Evolutionary conservation across 2,888 invertebrate species (phyloP), one percentile per base, ranked within the genome.

Genomic region (Taenaris catops): DNA sequence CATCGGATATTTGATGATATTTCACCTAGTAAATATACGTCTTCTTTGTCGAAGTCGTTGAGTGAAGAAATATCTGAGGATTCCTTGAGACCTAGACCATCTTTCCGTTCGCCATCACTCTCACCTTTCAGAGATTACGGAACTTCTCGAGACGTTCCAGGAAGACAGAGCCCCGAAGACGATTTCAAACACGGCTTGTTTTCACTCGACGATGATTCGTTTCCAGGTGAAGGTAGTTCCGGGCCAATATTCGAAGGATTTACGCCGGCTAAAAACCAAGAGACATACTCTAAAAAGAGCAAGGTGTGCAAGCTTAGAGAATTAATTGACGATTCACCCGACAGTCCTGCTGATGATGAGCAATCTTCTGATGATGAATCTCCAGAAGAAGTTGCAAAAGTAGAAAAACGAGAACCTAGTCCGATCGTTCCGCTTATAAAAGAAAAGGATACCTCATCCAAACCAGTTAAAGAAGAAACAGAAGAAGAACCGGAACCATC

Each of bases 141-240:
- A 2, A 46, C 53, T 2, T 73, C 81, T 1, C 89, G 91, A 16
- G 91, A 90, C 37, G 78, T 81, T n/a, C 78, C 89, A 6, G 91
- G 89, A 43, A 74, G 87, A 31, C 86, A 91, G 43, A 91, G 90
- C 4, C 91, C 92, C 27, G 89, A 89, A 21, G 92, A 90, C 18
- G 88, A 91, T 44, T 88, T 89, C 1, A 90, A 90, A 53, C 90
- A 90, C 46, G 88, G 84, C 10, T 55, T 89, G 0, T 91, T 91
- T 55, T 88, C 89, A 1, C 73, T 89, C 38, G 89, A 89, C 25
- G 89, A 90, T 40, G 90, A 91, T 47, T 81, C 90, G 0, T 89
- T 91, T 50, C 87, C 89, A 1, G 88, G 90, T 4, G 88, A 89
- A 12, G 70, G 86, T 20, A 76, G 81, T 25, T 87, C 80, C 2